Evolutionary conservation across 1,140 invertebrate species (phyloP).

Genomic region (Drepana arcuata): DNA sequence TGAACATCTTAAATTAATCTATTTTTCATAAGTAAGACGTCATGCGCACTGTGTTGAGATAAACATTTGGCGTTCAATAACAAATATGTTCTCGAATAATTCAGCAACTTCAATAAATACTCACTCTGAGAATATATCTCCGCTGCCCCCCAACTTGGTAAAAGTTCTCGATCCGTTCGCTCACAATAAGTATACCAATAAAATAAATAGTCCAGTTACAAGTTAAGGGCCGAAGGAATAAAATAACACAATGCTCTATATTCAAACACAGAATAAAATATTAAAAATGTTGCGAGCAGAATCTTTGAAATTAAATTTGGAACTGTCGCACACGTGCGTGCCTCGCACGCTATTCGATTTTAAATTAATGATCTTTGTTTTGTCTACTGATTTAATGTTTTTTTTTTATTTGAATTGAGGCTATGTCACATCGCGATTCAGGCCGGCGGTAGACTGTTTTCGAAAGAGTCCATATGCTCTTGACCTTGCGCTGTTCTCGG

Average conservation of each 20-base stretch:
- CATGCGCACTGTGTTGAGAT: too few relatives aligned
- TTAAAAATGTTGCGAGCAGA: too few relatives aligned
- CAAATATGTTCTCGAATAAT: too few relatives aligned
- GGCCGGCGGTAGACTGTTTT: slow-evolving; percentile 39
- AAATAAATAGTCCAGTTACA: too few relatives aligned
- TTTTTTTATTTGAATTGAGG: slow-evolving; percentile 24
- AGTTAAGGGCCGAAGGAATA: too few relatives aligned
- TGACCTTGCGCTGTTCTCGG: slow-evolving; percentile 55
- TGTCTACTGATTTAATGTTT: slow-evolving; percentile 15
- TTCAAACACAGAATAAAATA: too few relatives aligned
- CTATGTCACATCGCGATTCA: slow-evolving; percentile 41
- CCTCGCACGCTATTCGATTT: slow-evolving; percentile 18
- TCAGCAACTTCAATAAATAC: too few relatives aligned
- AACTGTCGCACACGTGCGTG: slow-evolving; percentile 22
- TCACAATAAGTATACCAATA: too few relatives aligned
- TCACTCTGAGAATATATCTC: neutral
- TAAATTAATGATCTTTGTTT: slow-evolving; percentile 12
- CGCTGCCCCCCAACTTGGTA: neutral
- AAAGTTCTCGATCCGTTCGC: slow-evolving; percentile 4
- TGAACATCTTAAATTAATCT: too few relatives aligned
- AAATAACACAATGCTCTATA: too few relatives aligned
- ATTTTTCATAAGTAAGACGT: too few relatives aligned
- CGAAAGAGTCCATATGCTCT: slow-evolving; percentile 47
- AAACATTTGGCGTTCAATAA: too few relatives aligned
- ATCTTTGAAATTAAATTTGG: slow-evolving; percentile 31